A percentile compares a stretch with the other conserved stretches of the same genome.
These are phyloP conservation scores for Papilio demoleus DNA, from an alignment of 2,888 invertebrate genomes.

Conservation along the genomic window DNA sequence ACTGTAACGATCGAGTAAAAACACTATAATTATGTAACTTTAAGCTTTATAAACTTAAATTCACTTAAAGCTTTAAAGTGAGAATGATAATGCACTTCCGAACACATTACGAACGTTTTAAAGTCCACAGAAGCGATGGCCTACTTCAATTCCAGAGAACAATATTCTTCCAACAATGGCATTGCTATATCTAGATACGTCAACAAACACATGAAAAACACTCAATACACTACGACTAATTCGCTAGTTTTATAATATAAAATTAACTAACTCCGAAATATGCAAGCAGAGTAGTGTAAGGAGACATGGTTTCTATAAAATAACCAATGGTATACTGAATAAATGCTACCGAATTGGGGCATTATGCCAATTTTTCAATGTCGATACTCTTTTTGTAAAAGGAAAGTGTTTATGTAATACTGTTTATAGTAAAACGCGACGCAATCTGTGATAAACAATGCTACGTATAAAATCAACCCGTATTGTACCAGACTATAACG, in stretches of 20 bases:
- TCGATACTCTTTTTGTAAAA: slow-evolving; percentile 24
- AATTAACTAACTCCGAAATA: slow-evolving; percentile 70
- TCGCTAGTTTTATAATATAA: slow-evolving; percentile 5
- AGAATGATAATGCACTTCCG: slow-evolving; percentile 4
- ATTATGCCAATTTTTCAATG: slow-evolving; percentile 59
- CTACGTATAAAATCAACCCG: too few relatives aligned
- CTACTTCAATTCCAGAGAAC: slow-evolving; percentile 21
- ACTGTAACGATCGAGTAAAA: background rate
- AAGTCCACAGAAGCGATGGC: slow-evolving; percentile 24
- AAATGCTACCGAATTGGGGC: slow-evolving; percentile 55
- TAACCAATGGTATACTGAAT: slow-evolving; percentile 60
- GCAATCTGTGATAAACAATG: background rate
- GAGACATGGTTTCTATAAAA: slow-evolving; percentile 65
- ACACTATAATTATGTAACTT: background rate
- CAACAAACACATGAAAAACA: background rate
- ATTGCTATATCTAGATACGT: slow-evolving; percentile 17
- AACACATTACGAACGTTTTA: slow-evolving; percentile 9
- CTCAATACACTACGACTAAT: background rate
- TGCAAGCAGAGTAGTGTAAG: slow-evolving; percentile 54
- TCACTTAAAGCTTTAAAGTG: background rate
- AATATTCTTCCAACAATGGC: slow-evolving; percentile 2
- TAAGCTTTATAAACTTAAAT: background rate
- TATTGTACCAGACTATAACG: too few relatives aligned
- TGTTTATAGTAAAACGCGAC: background rate
- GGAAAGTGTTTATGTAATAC: slow-evolving; percentile 20